These are phyloP conservation scores for Stomorhina lunata DNA, from an alignment of 2,888 invertebrate species.

Conservation along the genomic window DNA sequence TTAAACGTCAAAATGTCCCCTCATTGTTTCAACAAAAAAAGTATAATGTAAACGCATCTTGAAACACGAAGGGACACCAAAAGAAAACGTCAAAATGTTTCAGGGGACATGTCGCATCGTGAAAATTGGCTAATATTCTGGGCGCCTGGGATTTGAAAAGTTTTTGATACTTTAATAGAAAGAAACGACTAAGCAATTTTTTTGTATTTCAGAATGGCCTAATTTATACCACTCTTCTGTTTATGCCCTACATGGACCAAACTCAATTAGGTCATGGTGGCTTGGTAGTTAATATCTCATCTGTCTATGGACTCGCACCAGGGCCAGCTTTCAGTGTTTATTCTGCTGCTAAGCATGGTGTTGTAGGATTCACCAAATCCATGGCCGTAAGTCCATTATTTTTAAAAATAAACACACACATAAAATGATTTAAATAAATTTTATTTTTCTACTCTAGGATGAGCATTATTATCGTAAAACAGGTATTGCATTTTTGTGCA, in stretches of 20 bases:
- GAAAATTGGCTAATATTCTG: no score
- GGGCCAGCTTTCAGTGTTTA: constrained; percentile 76
- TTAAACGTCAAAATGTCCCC: no score
- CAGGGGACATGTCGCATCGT: no score
- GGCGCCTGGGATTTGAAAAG: no score
- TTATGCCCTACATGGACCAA: constrained; percentile 77
- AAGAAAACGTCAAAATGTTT: no score
- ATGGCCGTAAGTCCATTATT: constrained; percentile 71
- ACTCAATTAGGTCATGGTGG: constrained; percentile 76
- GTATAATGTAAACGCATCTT: no score
- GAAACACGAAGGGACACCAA: no score
- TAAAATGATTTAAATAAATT: not conserved
- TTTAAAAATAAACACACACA: not conserved
- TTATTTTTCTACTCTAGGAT: constrained; percentile 63
- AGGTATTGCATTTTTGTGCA: constrained; percentile 74
- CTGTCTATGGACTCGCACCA: constrained; percentile 76
- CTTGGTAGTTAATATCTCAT: constrained; percentile 76
- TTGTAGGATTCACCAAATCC: constrained; percentile 77
- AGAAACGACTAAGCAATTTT: no score
- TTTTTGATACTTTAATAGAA: no score
- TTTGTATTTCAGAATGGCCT: constrained; percentile 71
- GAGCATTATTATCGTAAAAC: constrained; percentile 73
- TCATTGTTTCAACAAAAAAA: no score
- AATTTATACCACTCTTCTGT: constrained; percentile 74
- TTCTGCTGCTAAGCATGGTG: constrained; percentile 77